A percentile compares a stretch with the other conserved stretches of the same genome.
These are phyloP conservation scores for Calidris pugnax DNA, from an alignment of 2,113 vertebrate genomes.

Conservation along the genomic window DNA sequence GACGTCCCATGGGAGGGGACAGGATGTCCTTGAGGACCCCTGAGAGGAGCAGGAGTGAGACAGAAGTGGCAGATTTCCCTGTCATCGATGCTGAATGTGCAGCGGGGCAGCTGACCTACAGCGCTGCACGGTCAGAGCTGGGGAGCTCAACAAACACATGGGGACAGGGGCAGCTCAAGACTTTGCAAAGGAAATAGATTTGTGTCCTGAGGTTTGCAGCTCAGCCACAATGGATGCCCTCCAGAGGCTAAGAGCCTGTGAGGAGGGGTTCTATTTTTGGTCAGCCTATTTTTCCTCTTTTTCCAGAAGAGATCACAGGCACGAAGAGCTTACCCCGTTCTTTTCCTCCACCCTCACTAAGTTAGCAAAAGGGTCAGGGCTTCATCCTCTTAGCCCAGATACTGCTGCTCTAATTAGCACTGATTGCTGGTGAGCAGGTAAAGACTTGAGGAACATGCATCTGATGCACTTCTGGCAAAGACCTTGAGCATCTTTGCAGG, in stretches of 20 bases:
- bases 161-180: neutral
- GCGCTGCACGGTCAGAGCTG: rapidly evolving
- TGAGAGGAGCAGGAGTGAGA: rapidly evolving
- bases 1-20: neutral
- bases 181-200: neutral
- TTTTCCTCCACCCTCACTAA: neutral
- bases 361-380: neutral
- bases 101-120: neutral
- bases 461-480: neutral
- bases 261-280: neutral
- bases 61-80: neutral
- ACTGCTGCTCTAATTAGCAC: neutral
- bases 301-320: neutral
- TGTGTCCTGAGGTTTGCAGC: neutral
- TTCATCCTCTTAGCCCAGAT: neutral
- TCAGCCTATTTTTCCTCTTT: neutral
- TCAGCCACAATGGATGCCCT: neutral
- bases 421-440: neutral
- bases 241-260: neutral
- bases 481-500: neutral
- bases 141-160: neutral
- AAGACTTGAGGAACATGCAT: neutral
- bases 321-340: neutral
- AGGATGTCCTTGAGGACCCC: neutral
- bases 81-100: neutral